These are phyloP conservation scores for Pogonophryne albipinna DNA, from an alignment of 2,797 vertebrate species.

Conservation along the genomic window DNA sequence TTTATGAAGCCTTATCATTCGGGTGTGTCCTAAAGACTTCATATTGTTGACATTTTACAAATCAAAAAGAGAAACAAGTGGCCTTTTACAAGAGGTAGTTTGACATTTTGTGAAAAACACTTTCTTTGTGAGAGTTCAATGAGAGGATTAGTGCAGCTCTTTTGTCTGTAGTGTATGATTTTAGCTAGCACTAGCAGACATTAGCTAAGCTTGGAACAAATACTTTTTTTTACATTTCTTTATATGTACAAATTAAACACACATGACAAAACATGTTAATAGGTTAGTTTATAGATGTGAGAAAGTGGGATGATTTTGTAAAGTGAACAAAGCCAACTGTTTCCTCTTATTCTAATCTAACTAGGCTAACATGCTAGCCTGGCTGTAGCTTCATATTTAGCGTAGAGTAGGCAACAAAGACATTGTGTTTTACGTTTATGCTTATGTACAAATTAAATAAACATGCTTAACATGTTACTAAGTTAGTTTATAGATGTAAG, in stretches of 20 bases:
- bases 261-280: background rate
- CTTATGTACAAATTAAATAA: background rate
- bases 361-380: background rate
- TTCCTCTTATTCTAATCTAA: background rate
- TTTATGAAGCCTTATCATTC: slow-evolving; percentile 29
- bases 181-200: background rate
- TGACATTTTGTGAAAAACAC: background rate
- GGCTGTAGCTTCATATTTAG: background rate
- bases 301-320: background rate
- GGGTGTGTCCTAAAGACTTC: slow-evolving; percentile 15
- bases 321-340: background rate
- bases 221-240: background rate
- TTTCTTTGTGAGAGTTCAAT: background rate
- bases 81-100: background rate
- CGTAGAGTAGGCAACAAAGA: too few relatives aligned
- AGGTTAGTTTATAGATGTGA: background rate
- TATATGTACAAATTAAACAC: background rate
- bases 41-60: slow-evolving; percentile 6
- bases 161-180: background rate
- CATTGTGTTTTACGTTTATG: too few relatives aligned
- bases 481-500: background rate
- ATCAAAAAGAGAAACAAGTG: background rate
- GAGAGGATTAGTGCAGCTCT: too few relatives aligned
- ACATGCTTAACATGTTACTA: background rate
- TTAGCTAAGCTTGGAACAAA: background rate